phyloP scores from a whole-genome alignment of 2,888 invertebrate genomes.

The Stenurella melanura region DNA sequence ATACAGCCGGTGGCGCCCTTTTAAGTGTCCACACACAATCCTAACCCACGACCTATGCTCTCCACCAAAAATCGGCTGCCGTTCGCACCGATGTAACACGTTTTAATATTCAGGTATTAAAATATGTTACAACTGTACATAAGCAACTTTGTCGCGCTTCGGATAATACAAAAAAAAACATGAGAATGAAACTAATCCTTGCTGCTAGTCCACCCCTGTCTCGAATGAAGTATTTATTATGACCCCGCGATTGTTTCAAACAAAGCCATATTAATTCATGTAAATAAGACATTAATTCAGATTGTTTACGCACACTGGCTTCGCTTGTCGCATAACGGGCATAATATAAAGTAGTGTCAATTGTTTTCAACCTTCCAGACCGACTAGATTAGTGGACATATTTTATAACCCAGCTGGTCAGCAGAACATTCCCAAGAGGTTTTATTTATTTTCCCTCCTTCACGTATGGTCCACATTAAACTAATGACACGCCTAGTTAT shows the following conservation, averaged over 20 bases:
- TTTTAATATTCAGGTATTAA: no score
- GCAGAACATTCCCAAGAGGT: constrained; percentile 19
- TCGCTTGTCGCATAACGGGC: constrained; percentile 36
- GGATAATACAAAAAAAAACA: background rate
- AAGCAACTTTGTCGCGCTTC: background rate
- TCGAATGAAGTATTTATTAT: constrained; percentile 1
- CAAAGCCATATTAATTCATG: constrained; percentile 52
- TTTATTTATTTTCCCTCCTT: constrained; percentile 25
- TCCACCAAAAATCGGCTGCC: no score
- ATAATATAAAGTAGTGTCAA: constrained; percentile 48
- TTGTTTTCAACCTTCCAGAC: constrained; percentile 43
- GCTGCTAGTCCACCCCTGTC: constrained; percentile 4
- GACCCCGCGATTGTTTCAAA: constrained; percentile 30
- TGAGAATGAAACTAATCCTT: background rate
- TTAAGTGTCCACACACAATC: no score
- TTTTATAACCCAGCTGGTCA: constrained; percentile 34
- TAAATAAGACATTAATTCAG: constrained; percentile 59
- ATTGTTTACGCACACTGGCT: constrained; percentile 41
- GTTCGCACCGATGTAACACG: no score
- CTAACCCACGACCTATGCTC: no score
- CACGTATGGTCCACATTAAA: constrained; percentile 26
- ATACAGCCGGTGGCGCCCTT: no score
- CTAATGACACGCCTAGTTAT: constrained; percentile 4
- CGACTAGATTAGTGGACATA: constrained; percentile 37
- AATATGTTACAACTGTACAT: no score